Conservation (phyloP, 2,113 vertebrate species). For the Heliornis fulica region DNA sequence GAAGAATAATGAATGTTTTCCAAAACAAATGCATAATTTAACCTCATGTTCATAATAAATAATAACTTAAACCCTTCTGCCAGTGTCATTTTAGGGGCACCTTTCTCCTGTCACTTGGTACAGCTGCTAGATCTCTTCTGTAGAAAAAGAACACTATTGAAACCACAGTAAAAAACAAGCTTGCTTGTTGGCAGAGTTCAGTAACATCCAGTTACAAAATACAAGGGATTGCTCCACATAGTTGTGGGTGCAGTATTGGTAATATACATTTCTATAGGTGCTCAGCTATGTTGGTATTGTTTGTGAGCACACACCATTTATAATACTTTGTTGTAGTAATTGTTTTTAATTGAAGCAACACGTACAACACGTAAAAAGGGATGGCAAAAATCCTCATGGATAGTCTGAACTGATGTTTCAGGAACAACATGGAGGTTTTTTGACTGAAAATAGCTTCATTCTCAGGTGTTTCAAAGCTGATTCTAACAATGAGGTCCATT, state of each 20-base stretch:
- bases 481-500: not conserved
- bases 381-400: not conserved
- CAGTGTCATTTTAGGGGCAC: not conserved
- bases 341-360: not conserved
- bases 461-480: not conserved
- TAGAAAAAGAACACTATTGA: not conserved
- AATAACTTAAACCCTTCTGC: not conserved
- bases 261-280: not conserved
- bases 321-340: not conserved
- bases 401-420: not conserved
- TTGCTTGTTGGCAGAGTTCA: not conserved
- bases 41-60: not conserved
- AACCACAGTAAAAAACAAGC: not conserved
- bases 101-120: not conserved
- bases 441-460: not conserved
- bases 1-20: not conserved
- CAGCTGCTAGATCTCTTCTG: not conserved
- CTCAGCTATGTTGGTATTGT: not conserved
- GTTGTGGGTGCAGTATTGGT: not conserved
- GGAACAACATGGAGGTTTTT: not conserved
- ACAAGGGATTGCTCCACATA: not conserved
- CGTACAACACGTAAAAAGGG: not conserved
- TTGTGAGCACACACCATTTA: not conserved
- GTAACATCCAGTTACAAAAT: conserved; percentile 41
- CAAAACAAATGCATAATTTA: not conserved